phyloP scores from a whole-genome alignment of 1,140 invertebrate genomes.

The Zaprionus inermis region DNA sequence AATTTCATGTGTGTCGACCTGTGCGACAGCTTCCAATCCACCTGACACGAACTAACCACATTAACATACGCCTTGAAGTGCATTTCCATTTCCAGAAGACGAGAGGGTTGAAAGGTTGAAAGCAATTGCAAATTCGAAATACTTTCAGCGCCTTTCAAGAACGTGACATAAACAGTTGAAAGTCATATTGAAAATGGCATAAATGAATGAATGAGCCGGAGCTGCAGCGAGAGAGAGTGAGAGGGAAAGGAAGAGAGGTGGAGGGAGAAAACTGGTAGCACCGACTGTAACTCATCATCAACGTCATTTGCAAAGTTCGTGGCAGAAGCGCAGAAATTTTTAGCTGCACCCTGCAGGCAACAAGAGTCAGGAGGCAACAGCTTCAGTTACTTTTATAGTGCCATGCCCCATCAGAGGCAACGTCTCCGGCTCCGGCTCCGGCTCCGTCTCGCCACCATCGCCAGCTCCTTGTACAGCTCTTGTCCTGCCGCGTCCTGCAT shows the following conservation, averaged over 20 bases:
- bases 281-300: constrained; percentile 55
- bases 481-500: constrained; percentile 52
- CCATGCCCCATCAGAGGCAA: constrained; percentile 5
- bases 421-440: background rate
- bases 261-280: background rate
- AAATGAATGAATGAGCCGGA: constrained; percentile 28
- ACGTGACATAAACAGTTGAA: constrained; percentile 60
- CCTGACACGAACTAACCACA: constrained; percentile 14
- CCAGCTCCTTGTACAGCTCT: background rate
- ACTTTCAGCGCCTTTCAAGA: constrained; percentile 36
- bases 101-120: background rate
- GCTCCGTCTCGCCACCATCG: constrained; percentile 3
- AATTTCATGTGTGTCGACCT: background rate
- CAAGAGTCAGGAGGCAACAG: constrained; percentile 22
- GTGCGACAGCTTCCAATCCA: background rate
- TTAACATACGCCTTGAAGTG: constrained; percentile 19
- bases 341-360: constrained; percentile 21
- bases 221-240: background rate
- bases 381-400: constrained; percentile 59
- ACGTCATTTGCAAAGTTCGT: constrained; percentile 52
- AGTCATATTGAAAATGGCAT: constrained; percentile 53
- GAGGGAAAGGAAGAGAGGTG: background rate
- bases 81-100: background rate
- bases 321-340: constrained; percentile 34
- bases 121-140: constrained; percentile 37